Evolutionary conservation across 1,140 invertebrate species (phyloP).

Genomic region (Drosophila saltans): DNA sequence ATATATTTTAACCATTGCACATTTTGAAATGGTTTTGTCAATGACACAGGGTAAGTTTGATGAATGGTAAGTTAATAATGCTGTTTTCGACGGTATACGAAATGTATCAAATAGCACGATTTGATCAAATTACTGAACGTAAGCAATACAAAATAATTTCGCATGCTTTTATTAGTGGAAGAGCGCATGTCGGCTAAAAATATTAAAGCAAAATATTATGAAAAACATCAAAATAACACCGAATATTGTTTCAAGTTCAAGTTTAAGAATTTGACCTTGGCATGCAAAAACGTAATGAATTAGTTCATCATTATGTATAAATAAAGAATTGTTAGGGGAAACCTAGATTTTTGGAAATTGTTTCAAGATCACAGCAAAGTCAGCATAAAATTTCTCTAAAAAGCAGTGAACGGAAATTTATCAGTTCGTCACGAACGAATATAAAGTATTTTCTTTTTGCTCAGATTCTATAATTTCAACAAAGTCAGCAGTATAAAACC

Average conservation of each 20-base stretch:
- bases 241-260: slow-evolving; percentile 56
- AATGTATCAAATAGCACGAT: background rate
- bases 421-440: slow-evolving; percentile 69
- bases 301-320: slow-evolving; percentile 29
- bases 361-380: slow-evolving; percentile 72
- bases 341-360: slow-evolving; percentile 56
- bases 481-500: slow-evolving; percentile 71
- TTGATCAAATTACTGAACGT: background rate
- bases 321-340: slow-evolving; percentile 23
- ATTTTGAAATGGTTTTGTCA: background rate
- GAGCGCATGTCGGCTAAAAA: slow-evolving; percentile 23
- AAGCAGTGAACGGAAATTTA: slow-evolving; percentile 57
- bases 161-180: background rate
- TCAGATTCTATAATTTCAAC: slow-evolving; percentile 63
- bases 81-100: background rate
- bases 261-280: slow-evolving; percentile 62
- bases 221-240: slow-evolving; percentile 1
- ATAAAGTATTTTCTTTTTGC: slow-evolving; percentile 26
- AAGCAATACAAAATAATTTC: slow-evolving; percentile 1
- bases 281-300: slow-evolving; percentile 46
- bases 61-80: too few relatives aligned
- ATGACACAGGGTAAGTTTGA: background rate
- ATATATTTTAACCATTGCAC: too few relatives aligned
- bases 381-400: slow-evolving; percentile 66
- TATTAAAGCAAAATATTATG: slow-evolving; percentile 5